phyloP scores from a whole-genome alignment of 2,888 invertebrate species.

The Mesochorus sp. region DNA sequence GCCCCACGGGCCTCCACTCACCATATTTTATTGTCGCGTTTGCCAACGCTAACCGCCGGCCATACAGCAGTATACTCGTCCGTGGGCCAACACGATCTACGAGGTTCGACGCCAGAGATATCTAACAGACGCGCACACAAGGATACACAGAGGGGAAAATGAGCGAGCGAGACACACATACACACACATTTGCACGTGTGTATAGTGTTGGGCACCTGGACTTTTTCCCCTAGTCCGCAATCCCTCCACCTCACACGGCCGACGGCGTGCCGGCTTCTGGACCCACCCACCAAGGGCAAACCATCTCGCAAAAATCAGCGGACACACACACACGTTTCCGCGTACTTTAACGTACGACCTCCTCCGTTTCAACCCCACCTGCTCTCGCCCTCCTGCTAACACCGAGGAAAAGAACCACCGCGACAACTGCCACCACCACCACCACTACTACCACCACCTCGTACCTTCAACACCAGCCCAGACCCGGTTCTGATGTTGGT shows the following conservation, averaged over 20 bases:
- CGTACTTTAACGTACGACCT: neutral
- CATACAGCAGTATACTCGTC: conserved; percentile 37
- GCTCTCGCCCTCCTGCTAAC: too few relatives aligned
- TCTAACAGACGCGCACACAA: neutral
- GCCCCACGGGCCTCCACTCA: conserved; percentile 71
- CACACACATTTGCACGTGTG: neutral
- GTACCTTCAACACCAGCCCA: neutral
- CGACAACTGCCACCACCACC: conserved; percentile 75
- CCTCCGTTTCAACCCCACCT: conserved; percentile 38
- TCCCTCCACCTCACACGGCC: conserved; percentile 61
- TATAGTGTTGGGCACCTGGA: conserved; percentile 75
- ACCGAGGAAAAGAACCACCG: conserved; percentile 77
- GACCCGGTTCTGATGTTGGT: neutral
- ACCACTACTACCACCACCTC: conserved; percentile 23
- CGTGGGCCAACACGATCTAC: too few relatives aligned
- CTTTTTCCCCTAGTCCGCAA: conserved; percentile 42
- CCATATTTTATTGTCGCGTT: conserved; percentile 80
- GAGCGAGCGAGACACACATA: conserved; percentile 25
- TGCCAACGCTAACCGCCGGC: conserved; percentile 78
- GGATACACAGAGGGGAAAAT: conserved; percentile 46
- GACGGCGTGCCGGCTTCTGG: conserved; percentile 74
- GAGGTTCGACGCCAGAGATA: too few relatives aligned
- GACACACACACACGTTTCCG: conserved; percentile 62
- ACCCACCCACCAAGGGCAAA: conserved; percentile 79
- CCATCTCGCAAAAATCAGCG: conserved; percentile 81